Conservation (phyloP, 2,797 vertebrate genomes). For the Enoplosus armatus region DNA sequence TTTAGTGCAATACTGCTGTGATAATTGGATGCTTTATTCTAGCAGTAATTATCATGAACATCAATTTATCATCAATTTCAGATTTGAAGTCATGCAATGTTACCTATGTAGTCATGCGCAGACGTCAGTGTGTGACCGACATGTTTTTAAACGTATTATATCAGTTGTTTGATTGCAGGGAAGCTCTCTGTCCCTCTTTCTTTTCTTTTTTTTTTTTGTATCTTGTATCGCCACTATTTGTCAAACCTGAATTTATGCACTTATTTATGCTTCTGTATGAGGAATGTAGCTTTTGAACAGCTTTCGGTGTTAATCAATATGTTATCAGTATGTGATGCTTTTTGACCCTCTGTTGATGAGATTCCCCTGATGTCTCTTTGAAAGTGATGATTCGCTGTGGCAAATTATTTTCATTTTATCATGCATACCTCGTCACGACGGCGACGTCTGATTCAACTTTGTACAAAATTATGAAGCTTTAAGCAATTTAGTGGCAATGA, state of each 20-base stretch:
- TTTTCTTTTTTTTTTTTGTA: slow-evolving; percentile 57
- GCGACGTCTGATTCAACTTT: background rate
- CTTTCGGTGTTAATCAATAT: slow-evolving; percentile 69
- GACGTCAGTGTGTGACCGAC: slow-evolving; percentile 26
- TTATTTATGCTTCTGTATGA: slow-evolving; percentile 78
- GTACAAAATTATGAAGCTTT: background rate
- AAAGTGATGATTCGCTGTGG: slow-evolving; percentile 63
- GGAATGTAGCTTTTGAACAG: slow-evolving; percentile 80
- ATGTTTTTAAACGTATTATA: slow-evolving; percentile 33
- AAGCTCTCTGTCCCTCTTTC: slow-evolving; percentile 48
- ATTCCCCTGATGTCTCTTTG: slow-evolving; percentile 57
- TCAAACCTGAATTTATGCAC: slow-evolving; percentile 73
- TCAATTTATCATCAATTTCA: slow-evolving; percentile 16
- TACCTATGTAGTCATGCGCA: slow-evolving; percentile 16
- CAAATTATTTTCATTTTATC: slow-evolving; percentile 52
- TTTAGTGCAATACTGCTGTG: slow-evolving; percentile 48
- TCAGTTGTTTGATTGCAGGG: slow-evolving; percentile 48
- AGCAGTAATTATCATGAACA: slow-evolving; percentile 27
- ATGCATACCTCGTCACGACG: slow-evolving; percentile 16
- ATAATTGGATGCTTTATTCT: slow-evolving; percentile 44
- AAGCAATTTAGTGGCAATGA: background rate
- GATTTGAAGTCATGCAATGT: slow-evolving; percentile 25
- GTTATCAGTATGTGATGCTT: slow-evolving; percentile 66
- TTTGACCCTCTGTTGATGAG: slow-evolving; percentile 52
- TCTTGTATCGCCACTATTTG: slow-evolving; percentile 63